A percentile compares a stretch with the other conserved stretches of the same genome.
These are phyloP conservation scores for Metopia argyrocephala DNA, from an alignment of 2,888 invertebrate species.

Conservation along the genomic window DNA sequence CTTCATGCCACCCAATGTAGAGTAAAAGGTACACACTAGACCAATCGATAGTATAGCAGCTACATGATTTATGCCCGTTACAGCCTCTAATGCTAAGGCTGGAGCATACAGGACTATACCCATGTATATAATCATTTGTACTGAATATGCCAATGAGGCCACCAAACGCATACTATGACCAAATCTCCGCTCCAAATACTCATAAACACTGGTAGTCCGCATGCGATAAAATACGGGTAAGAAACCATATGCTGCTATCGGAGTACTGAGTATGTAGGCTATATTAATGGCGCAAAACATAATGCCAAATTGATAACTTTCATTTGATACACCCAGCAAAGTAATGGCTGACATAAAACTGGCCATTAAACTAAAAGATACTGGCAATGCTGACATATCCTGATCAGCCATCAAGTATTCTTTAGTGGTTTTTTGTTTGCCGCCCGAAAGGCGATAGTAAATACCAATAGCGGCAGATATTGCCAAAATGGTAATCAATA, in stretches of 20 bases:
- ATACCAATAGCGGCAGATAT: slow-evolving; percentile 89
- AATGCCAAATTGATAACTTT: slow-evolving; percentile 90
- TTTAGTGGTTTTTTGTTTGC: slow-evolving; percentile 91
- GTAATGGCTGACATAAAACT: slow-evolving; percentile 96
- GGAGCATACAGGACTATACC: slow-evolving; percentile 97
- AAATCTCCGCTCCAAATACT: slow-evolving; percentile 94
- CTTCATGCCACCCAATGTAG: slow-evolving; percentile 93
- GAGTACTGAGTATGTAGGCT: slow-evolving; percentile 87
- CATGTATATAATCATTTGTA: slow-evolving; percentile 95
- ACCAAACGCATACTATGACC: slow-evolving; percentile 86
- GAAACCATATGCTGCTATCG: slow-evolving; percentile 87
- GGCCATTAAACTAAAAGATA: slow-evolving; percentile 93
- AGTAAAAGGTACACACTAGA: slow-evolving; percentile 91
- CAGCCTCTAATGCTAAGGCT: slow-evolving; percentile 91
- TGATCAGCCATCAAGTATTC: slow-evolving; percentile 92
- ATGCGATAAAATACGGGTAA: slow-evolving; percentile 92
- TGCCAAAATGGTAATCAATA: slow-evolving; percentile 84
- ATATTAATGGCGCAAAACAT: slow-evolving; percentile 88
- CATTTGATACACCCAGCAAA: slow-evolving; percentile 91
- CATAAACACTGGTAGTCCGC: slow-evolving; percentile 91
- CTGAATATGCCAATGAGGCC: slow-evolving; percentile 90
- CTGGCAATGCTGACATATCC: slow-evolving; percentile 89
- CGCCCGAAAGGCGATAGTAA: slow-evolving; percentile 92
- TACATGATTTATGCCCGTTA: slow-evolving; percentile 86
- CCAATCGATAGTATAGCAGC: slow-evolving; percentile 85